A percentile compares a stretch with the other conserved stretches of the same genome.
Conservation (phyloP, 2,113 vertebrate species). For the Carassius carassius region DNA sequence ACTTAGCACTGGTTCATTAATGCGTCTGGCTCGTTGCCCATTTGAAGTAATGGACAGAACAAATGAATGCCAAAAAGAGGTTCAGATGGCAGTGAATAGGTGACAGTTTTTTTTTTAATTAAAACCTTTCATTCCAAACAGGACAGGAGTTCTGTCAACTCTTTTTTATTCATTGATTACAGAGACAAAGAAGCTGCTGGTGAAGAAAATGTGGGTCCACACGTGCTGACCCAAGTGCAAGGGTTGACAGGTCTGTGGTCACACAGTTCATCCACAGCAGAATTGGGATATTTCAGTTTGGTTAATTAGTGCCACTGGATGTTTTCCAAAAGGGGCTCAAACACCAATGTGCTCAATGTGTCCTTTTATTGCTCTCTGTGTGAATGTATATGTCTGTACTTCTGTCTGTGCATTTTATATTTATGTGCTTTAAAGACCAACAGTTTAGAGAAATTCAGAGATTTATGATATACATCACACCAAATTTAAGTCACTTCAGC, state of each 20-base stretch:
- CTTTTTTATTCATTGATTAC: constrained; percentile 29
- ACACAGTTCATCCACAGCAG: constrained; percentile 40
- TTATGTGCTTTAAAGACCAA: neutral
- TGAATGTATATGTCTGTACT: neutral
- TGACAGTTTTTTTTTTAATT: no score
- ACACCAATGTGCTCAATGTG: constrained; percentile 39
- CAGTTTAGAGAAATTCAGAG: neutral
- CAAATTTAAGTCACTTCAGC: neutral
- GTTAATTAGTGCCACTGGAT: constrained; percentile 50
- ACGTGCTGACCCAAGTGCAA: constrained; percentile 52
- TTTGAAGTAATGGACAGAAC: constrained; percentile 30
- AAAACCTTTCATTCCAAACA: neutral
- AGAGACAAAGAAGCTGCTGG: constrained; percentile 51
- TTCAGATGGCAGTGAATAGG: constrained; percentile 18
- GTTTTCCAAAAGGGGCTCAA: neutral
- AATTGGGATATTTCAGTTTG: constrained; percentile 46
- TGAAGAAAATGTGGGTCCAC: constrained; percentile 51
- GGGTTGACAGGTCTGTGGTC: constrained; percentile 39
- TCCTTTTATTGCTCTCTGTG: constrained; percentile 41
- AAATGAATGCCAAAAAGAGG: constrained; percentile 3
- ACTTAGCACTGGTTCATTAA: constrained; percentile 5
- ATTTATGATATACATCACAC: neutral
- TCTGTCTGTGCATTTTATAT: neutral
- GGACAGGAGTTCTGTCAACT: constrained; percentile 11
- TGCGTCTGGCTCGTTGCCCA: constrained; percentile 39